These are phyloP conservation scores for Plebejus argus DNA, from an alignment of 2,888 invertebrate species.

Conservation along the genomic window DNA sequence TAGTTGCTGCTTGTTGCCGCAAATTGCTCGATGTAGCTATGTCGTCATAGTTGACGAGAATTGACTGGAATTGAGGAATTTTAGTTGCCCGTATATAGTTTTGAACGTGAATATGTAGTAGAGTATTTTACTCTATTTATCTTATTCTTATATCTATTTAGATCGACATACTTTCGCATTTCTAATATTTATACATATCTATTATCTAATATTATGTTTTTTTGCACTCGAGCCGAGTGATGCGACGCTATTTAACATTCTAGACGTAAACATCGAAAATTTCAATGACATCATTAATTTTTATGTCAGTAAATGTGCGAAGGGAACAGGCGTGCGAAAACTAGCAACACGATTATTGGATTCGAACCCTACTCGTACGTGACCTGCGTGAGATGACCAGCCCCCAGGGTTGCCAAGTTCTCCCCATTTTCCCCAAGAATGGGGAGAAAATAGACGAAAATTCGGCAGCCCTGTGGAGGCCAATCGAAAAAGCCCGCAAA, in stretches of 20 bases:
- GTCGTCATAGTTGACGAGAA: no score
- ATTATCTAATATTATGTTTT: no score
- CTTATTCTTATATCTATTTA: no score
- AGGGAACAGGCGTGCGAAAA: conserved; percentile 19
- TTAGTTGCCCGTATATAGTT: no score
- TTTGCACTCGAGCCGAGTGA: not conserved
- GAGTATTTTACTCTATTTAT: no score
- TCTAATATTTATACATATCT: no score
- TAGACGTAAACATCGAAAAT: not conserved
- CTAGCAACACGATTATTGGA: conserved; percentile 21
- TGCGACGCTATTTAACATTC: not conserved
- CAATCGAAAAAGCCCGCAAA: conserved; percentile 5
- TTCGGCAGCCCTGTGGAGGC: not conserved
- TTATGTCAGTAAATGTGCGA: conserved; percentile 17
- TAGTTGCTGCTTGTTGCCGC: no score
- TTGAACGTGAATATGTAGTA: no score
- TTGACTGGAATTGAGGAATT: no score
- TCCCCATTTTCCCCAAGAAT: not conserved
- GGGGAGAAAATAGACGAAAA: not conserved
- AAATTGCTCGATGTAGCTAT: no score
- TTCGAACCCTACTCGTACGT: conserved; percentile 17
- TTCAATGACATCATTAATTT: conserved; percentile 23
- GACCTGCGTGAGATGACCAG: conserved; percentile 6
- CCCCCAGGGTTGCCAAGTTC: not conserved
- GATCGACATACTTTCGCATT: no score